These are phyloP conservation scores for Cryptocephalus primarius DNA, from an alignment of 2,888 invertebrate genomes.

Conservation along the genomic window DNA sequence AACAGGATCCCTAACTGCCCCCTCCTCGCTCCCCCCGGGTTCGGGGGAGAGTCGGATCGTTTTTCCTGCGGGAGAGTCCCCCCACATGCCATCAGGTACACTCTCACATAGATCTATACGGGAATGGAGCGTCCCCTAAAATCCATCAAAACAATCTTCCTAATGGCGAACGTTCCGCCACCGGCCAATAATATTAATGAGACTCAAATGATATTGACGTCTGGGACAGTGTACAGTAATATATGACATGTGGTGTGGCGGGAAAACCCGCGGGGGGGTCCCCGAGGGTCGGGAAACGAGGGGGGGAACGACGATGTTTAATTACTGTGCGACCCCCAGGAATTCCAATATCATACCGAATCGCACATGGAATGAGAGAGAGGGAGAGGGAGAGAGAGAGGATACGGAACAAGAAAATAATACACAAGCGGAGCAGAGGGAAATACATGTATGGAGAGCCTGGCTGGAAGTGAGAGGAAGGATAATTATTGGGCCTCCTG, in stretches of 20 bases:
- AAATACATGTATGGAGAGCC: too few relatives aligned
- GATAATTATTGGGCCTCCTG: too few relatives aligned
- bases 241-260: slow-evolving; percentile 2
- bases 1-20: background rate
- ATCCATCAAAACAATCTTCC: background rate
- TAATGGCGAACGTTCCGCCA: background rate
- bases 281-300: slow-evolving; percentile 22
- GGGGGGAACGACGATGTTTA: slow-evolving; percentile 21
- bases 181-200: slow-evolving; percentile 10
- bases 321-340: slow-evolving; percentile 23
- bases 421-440: too few relatives aligned
- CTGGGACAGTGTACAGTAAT: slow-evolving; percentile 1
- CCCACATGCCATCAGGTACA: too few relatives aligned
- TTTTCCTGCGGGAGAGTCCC: too few relatives aligned
- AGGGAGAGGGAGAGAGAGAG: too few relatives aligned
- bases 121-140: background rate
- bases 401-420: too few relatives aligned
- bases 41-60: too few relatives aligned
- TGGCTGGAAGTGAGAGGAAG: too few relatives aligned
- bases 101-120: background rate
- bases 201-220: slow-evolving; percentile 12
- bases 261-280: slow-evolving; percentile 11
- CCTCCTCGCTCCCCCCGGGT: too few relatives aligned
- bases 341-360: slow-evolving; percentile 24
- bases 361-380: too few relatives aligned